Percentiles rank a stretch among this genome's conserved stretches.
Conservation (phyloP, 2,888 invertebrate species). For the Epistrophella euchroma region DNA sequence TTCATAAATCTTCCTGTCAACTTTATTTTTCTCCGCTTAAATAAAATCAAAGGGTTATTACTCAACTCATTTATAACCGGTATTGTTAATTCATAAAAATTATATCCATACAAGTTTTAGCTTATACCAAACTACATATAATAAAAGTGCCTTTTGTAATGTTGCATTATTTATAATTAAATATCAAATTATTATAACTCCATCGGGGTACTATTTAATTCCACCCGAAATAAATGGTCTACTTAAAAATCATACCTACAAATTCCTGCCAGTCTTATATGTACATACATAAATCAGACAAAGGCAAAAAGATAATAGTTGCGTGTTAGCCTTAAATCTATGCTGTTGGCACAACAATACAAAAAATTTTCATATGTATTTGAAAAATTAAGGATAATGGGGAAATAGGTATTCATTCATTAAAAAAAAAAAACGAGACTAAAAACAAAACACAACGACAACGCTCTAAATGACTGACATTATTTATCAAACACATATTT, state of each 20-base stretch:
- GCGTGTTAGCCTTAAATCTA: conserved; percentile 65
- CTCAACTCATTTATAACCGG: neutral
- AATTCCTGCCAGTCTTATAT: neutral
- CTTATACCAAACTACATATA: neutral
- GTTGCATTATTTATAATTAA: conserved; percentile 39
- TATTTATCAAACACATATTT: conserved; percentile 69
- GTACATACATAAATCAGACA: neutral
- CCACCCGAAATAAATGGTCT: conserved; percentile 20
- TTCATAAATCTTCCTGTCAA: neutral
- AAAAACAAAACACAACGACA: conserved; percentile 15
- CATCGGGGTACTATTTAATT: conserved; percentile 8
- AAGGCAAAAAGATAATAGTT: conserved; percentile 43
- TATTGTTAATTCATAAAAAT: neutral
- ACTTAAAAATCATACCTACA: neutral
- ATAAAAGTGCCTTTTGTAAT: conserved; percentile 18
- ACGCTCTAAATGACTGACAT: conserved; percentile 60
- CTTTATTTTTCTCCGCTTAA: neutral
- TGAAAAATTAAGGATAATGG: conserved; percentile 69
- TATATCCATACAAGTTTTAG: neutral
- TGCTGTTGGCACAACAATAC: conserved; percentile 45
- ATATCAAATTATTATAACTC: conserved; percentile 48
- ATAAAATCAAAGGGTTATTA: neutral
- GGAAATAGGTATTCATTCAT: conserved; percentile 11
- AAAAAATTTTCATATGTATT: conserved; percentile 26
- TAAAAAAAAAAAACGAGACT: neutral